Base-by-base conservation (phyloP, 1,140 invertebrate species). In the Tetramorium simillimum region DNA sequence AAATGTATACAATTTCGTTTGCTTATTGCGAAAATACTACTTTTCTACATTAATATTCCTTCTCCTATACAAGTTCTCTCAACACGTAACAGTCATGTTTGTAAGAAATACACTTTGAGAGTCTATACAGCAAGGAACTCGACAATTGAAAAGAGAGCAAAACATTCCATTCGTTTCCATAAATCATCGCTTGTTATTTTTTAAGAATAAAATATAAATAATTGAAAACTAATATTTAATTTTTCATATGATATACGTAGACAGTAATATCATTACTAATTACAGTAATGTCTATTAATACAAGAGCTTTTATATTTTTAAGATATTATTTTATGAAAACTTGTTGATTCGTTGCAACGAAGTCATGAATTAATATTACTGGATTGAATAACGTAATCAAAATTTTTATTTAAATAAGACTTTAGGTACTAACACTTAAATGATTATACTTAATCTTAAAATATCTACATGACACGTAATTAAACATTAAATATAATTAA, bases 1-100 rank as follows among this genome's bases (percentile, higher is more conserved):
- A 69, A 70, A 21, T 16, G n/a, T 69, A 21, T 40, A n/a, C 33
- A 81, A 40, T 81, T 69, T 81, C 16, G 46, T 80, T 84, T 46
- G 4, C 56, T 84, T 62, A 84, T 73, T 73, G 40, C 69, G 14
- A 21, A 62, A 75, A 9, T 60, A 43, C 2, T 81, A 0, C 4
- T 40, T 46, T 24, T 33, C n/a, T 60, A 60, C 53, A 60, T 58
- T 73, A 53, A 72, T 84, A 84, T 62, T 75, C 16, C 37, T 72
- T 14, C 37, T 72, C 18, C 53, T 60, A 40, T 60, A 40, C 40
- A 12, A 58, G 37, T 72, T 28, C n/a, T 60, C 21, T 58, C 72
- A 82, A 82, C 51, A 60, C 24, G 70, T 33, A 60, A 33, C 51
- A 58, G 6, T 2, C 16, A 37, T 16, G 72, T 82, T 70, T 58